Base-by-base conservation (phyloP, 1,140 invertebrate species). In the Neelides sp. region DNA sequence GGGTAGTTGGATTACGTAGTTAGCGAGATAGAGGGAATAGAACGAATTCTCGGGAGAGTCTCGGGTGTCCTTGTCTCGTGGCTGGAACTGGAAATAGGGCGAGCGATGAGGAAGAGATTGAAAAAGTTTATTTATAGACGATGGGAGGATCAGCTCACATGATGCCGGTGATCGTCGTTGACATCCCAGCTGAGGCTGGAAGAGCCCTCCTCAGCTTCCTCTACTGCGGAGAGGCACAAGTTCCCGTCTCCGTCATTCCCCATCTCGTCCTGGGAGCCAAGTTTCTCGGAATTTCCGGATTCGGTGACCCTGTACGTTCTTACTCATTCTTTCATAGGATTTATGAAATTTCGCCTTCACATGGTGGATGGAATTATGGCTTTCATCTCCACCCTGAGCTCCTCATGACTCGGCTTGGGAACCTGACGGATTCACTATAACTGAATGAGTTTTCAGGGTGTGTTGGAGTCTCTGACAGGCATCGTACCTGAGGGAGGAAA, bases 211-310 rank as follows among this genome's bases (percentile, higher is more conserved):
- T 61, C 28, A 61, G 59, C 44, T 61, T 61, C 32, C 49, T 61
- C 4, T 61, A 61, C 52, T 61, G 59, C 48, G 59, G 59, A 51
- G 59, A 61, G 37, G 59, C 59, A 19, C 59, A 61, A 50, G 59
- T 61, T 36, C 59, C 59, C 32, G 59, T 61, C 20, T 48, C 40
- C 17, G 42, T 61, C 34, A 61, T 61, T 44, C 59, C 59, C 41
- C 55, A 61, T 47, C 43, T 61, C 41, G 59, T 61, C 34, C 36
- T 54, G 42, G 59, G 59, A 40, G 59, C 59, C 30, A 61, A 61
- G 46, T 61, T 61, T 42, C 37, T 61, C 8, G 59, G 59, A 42
- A 61, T 61, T 24, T 61, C 59, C 53, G 59, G 59, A 55, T 61
- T 61, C 48, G 59, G 59, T n/a, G 59, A 61, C 20, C 59, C 59